These are phyloP conservation scores for Lepidocyrtoides sp. DNA, from an alignment of 2,888 invertebrate genomes.

Conservation along the genomic window DNA sequence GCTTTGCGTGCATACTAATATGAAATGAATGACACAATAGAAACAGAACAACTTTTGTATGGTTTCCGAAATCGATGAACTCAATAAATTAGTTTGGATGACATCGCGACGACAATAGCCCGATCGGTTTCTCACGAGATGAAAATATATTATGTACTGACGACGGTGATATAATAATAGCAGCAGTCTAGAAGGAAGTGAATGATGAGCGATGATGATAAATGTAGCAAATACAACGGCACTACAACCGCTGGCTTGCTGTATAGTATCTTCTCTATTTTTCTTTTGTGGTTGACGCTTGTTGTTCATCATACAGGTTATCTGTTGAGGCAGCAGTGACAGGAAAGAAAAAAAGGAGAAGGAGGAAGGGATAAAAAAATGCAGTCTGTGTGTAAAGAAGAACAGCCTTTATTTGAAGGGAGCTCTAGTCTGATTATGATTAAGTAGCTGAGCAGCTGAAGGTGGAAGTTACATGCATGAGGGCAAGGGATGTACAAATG, in stretches of 20 bases:
- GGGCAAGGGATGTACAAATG: background rate
- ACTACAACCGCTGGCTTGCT: background rate
- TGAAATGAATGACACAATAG: constrained; percentile 3
- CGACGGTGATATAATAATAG: background rate
- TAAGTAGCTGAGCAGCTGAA: background rate
- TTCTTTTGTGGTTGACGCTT: background rate
- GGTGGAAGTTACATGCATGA: too few species aligned
- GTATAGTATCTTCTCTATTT: background rate
- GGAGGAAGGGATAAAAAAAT: background rate
- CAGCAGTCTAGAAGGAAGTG: background rate
- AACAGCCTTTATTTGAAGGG: background rate
- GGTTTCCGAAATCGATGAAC: constrained; percentile 58
- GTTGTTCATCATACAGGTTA: background rate
- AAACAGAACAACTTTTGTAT: background rate
- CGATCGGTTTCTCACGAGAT: background rate
- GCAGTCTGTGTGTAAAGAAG: background rate
- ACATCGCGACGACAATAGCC: background rate
- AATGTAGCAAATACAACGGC: background rate
- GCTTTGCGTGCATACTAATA: background rate
- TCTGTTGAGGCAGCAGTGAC: too few species aligned
- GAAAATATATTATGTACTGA: background rate
- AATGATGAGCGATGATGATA: constrained; percentile 28
- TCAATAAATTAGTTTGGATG: constrained; percentile 4
- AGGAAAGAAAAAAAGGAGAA: too few species aligned
- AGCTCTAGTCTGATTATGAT: constrained; percentile 1